phyloP scores from a whole-genome alignment of 1,140 invertebrate genomes.

The Oryctes rhinoceros region DNA sequence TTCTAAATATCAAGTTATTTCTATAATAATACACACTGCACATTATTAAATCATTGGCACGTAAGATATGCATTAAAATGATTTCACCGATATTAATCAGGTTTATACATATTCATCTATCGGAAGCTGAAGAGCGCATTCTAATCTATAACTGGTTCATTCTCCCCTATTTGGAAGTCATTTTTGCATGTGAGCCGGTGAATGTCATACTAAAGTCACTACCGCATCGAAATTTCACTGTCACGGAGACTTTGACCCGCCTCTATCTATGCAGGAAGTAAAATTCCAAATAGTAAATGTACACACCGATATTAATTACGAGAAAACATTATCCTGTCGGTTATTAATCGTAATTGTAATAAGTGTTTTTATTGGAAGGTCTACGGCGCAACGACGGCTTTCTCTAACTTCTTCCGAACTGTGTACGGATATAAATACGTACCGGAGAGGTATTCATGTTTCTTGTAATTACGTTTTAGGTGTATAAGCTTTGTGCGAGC shows the following conservation, averaged over 20 bases:
- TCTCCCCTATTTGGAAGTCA: not conserved
- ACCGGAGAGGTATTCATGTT: not conserved
- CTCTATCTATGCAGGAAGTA: not conserved
- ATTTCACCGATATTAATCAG: too few relatives aligned
- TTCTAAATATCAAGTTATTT: too few relatives aligned
- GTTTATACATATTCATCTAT: not conserved
- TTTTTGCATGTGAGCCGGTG: not conserved
- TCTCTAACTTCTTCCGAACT: not conserved
- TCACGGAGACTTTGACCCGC: not conserved
- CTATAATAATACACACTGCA: too few relatives aligned
- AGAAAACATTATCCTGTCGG: not conserved
- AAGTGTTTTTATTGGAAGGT: not conserved
- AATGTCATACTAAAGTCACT: not conserved
- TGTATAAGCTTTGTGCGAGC: not conserved
- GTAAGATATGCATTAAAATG: too few relatives aligned
- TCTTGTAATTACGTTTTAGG: not conserved
- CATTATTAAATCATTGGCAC: too few relatives aligned
- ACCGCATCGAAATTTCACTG: conserved; percentile 5
- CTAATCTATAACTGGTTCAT: not conserved
- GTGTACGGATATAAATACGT: not conserved
- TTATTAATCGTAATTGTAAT: not conserved
- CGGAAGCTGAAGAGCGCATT: not conserved
- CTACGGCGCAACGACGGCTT: not conserved
- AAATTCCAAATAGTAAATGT: not conserved
- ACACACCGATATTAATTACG: not conserved